A percentile compares a stretch with the other conserved stretches of the same genome.
These are phyloP conservation scores for Mus musculus DNA, from an alignment of 2,113 vertebrate genomes.

Conservation along the genomic window GRCm39 chr5:17876001-17876500, in stretches of 20 bases:
- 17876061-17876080: background rate
- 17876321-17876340: background rate
- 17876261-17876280: background rate
- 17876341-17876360: background rate
- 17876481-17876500: slow-evolving; percentile 40
- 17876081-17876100: background rate
- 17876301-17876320: background rate
- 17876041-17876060: slow-evolving; percentile 65
- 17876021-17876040: slow-evolving; percentile 46
- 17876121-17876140: background rate
- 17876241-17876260: background rate
- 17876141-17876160: background rate
- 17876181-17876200: slow-evolving; percentile 2
- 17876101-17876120: background rate
- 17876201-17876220: background rate
- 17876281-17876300: slow-evolving; percentile 11
- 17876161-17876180: slow-evolving; percentile 21
- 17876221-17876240: slow-evolving; percentile 27
- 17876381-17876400: background rate
- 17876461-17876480: slow-evolving; percentile 54
- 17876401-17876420: background rate
- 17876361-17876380: background rate
- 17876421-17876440: slow-evolving; percentile 20
- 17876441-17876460: slow-evolving; percentile 54
- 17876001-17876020: slow-evolving; percentile 70